phyloP scores from a whole-genome alignment of 37 sponge, comb jelly and placozoan species.

The Amphimedon queenslandica region DNA sequence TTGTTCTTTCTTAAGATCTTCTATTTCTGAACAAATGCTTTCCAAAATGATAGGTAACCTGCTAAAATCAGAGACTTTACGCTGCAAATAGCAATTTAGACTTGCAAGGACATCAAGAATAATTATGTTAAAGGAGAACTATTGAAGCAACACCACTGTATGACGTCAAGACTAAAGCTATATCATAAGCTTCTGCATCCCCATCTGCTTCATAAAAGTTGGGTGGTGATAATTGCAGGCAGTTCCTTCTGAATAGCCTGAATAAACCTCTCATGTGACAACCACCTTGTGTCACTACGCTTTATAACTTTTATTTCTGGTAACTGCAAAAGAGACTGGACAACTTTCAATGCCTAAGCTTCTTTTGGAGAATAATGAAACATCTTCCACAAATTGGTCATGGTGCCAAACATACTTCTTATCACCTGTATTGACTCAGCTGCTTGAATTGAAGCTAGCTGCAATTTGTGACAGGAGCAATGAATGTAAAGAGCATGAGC shows the following conservation, averaged over 20 bases:
- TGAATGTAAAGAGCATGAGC: constrained; percentile 50
- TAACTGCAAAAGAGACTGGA: constrained; percentile 32
- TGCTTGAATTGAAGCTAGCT: constrained; percentile 47
- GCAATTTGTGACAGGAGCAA: constrained; percentile 32
- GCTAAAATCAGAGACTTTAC: no score
- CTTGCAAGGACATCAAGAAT: constrained; percentile 26
- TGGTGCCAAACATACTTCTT: constrained; percentile 18
- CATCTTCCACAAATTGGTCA: constrained; percentile 38
- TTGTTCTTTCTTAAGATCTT: no score
- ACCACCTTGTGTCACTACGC: constrained; percentile 36
- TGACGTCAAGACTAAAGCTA: constrained; percentile 3
- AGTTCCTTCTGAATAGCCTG: constrained; percentile 18
- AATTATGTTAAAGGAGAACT: constrained; percentile 12
- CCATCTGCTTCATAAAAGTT: constrained; percentile 27
- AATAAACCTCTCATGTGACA: constrained; percentile 35
- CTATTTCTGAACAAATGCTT: no score
- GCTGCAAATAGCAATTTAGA: constrained; percentile 12
- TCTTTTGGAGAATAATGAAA: constrained; percentile 45
- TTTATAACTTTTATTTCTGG: constrained; percentile 40
- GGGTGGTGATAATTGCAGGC: constrained; percentile 22
- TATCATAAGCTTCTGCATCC: constrained; percentile 66
- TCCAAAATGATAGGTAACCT: no score
- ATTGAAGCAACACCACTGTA: constrained; percentile 19
- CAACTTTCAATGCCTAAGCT: constrained; percentile 24
- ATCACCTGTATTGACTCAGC: constrained; percentile 23